Conservation (phyloP, 2,888 invertebrate species). For the Cheilosia urbana region DNA sequence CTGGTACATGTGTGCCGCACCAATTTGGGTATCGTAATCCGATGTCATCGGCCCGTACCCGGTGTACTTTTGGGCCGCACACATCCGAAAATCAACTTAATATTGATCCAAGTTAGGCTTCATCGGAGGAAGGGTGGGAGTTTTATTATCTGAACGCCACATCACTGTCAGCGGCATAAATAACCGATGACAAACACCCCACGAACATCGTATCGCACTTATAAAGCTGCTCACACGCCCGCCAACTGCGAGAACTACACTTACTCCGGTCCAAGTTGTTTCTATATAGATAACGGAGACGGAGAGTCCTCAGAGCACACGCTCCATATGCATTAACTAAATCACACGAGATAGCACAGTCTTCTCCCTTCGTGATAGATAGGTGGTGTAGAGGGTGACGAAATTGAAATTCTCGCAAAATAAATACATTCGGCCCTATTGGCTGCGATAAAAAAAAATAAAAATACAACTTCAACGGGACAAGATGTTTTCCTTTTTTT, state of each 20-base stretch:
- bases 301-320: slow-evolving; percentile 38
- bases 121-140: not conserved
- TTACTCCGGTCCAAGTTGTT: slow-evolving; percentile 45
- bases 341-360: slow-evolving; percentile 52
- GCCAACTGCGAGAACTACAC: not conserved
- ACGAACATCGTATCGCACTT: slow-evolving; percentile 51
- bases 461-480: not conserved
- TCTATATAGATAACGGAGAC: not conserved
- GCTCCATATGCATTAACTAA: slow-evolving; percentile 56
- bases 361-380: slow-evolving; percentile 23
- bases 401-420: slow-evolving; percentile 64
- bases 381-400: slow-evolving; percentile 13
- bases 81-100: slow-evolving; percentile 50
- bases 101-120: slow-evolving; percentile 40
- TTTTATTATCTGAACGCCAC: slow-evolving; percentile 37
- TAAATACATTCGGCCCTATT: slow-evolving; percentile 55
- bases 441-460: slow-evolving; percentile 14
- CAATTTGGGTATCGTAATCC: slow-evolving; percentile 66
- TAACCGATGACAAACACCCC: slow-evolving; percentile 29
- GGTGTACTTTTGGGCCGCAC: slow-evolving; percentile 41
- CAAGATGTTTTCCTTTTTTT: slow-evolving; percentile 6
- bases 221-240: slow-evolving; percentile 13
- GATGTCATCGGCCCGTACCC: slow-evolving; percentile 47
- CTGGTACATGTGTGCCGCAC: slow-evolving; percentile 29
- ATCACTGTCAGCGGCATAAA: slow-evolving; percentile 48